Evolutionary conservation across 1,140 invertebrate genomes (phyloP), one percentile per base, ranked within the genome.

Genomic region (Hycleus cichorii): DNA sequence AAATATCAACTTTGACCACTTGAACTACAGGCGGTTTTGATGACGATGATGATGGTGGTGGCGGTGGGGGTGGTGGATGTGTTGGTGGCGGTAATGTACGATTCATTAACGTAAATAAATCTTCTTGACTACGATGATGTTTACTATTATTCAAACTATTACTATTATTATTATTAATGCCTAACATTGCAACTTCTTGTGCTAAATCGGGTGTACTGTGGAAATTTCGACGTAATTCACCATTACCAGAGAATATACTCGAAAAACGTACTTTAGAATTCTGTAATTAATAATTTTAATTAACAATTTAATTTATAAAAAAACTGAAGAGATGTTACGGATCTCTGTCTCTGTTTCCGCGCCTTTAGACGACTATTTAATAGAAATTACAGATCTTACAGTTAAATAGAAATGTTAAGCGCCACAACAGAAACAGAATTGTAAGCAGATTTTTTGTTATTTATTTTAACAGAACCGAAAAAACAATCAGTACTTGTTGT

Each of bases 121-220:
- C 87, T 67, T 90, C 88, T 68, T 87, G 88, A 67, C 87, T 89
- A 32, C 85, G 78, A 63, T 88, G 87, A 75, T 69, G 47, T 71
- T 77, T 60, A 69, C 58, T 57, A 47, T 47, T 18, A 18, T 18
- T 18, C 1, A 18, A 18, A 18, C 18, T 18, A 18, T 18, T 18
- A 18, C 18, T 18, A 18, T 18, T 18, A 18, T 12, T 12, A 12
- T 18, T 18, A 18, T 18, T 18, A 18, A 59, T 45, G 53, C 49
- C 24, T 8, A 64, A 48, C 58, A 62, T 59, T 10, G 64, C 66
- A 8, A 62, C 49, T 45, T 72, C 75, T 60, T 79, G 76, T 38
- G 76, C 82, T 26, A 93, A 72, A 74, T 95, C 91, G 0, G 92
- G 91, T 24, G 91, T 93, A 48, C 89, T 91, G 71, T 93, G 90